A percentile compares a stretch with the other conserved stretches of the same genome.
Conservation (phyloP, 2,797 vertebrate genomes). For the Silurus lanzhouensis region DNA sequence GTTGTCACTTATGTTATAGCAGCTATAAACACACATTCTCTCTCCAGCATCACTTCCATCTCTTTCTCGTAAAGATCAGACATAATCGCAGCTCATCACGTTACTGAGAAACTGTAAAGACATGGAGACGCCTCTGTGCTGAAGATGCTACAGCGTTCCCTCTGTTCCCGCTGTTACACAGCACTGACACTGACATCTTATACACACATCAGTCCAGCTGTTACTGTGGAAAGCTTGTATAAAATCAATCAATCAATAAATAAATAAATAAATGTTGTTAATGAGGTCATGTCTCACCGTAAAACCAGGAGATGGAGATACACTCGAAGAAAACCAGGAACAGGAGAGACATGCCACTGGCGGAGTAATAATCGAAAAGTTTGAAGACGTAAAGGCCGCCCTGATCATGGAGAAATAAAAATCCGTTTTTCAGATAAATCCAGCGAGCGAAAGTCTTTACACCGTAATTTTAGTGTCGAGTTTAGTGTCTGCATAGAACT, state of each 20-base stretch:
- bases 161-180: neutral
- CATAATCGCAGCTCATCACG: neutral
- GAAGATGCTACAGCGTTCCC: neutral
- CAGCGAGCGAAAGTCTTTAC: neutral
- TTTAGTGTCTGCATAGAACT: neutral
- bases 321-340: slow-evolving; percentile 99
- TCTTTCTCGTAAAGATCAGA: neutral
- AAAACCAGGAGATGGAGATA: slow-evolving; percentile 98
- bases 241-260: neutral
- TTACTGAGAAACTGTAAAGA: neutral
- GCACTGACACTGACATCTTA: neutral
- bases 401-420: slow-evolving; percentile 62
- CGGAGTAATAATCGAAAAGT: slow-evolving; percentile 98
- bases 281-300: slow-evolving; percentile 78
- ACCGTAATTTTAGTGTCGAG: neutral
- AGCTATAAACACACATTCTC: neutral
- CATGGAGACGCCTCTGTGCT: neutral
- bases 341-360: slow-evolving; percentile 96
- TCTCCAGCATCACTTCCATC: neutral
- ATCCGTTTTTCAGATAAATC: neutral
- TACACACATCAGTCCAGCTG: neutral
- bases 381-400: slow-evolving; percentile 98
- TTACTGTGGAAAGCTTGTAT: neutral
- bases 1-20: neutral
- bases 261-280: neutral